phyloP scores from a whole-genome alignment of 92 coral and sea anemone species.

The Epizoanthus ramosus region DNA sequence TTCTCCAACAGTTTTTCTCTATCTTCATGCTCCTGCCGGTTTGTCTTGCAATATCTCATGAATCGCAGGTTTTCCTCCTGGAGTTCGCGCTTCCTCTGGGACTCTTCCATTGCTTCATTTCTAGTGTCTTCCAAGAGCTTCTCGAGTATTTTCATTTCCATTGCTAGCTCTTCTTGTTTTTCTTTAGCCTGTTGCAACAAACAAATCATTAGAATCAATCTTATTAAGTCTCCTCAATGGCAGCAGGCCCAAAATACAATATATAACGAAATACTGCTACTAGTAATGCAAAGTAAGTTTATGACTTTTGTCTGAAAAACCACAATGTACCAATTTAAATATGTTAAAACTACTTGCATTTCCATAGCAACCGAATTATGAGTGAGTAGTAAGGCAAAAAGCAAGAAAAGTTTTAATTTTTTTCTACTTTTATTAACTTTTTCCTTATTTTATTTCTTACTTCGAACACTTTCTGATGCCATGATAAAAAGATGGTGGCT shows the following conservation, averaged over 20 bases:
- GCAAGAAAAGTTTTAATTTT: too few relatives aligned
- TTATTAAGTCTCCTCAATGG: not conserved
- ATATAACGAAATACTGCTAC: not conserved
- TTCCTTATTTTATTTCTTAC: too few relatives aligned
- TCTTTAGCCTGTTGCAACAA: constrained; percentile 75
- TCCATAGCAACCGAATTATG: too few relatives aligned
- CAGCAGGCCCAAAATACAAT: not conserved
- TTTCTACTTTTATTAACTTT: too few relatives aligned
- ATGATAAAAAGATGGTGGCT: too few relatives aligned
- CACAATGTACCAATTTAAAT: too few relatives aligned
- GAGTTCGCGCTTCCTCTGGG: constrained; percentile 87
- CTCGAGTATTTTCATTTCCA: constrained; percentile 91
- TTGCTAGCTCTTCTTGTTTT: constrained; percentile 89
- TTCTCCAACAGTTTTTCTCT: constrained; percentile 81
- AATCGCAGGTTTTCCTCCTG: constrained; percentile 96
- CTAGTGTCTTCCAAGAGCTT: constrained; percentile 94
- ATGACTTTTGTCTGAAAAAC: too few relatives aligned
- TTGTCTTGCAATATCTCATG: constrained; percentile 91
- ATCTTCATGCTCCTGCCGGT: constrained; percentile 87
- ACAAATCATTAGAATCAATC: not conserved
- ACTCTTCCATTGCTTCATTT: constrained; percentile 88
- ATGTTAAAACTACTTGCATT: too few relatives aligned
- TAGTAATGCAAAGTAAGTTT: not conserved
- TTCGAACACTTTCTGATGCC: too few relatives aligned
- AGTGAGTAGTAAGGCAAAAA: too few relatives aligned